Conservation (phyloP, 2,797 vertebrate genomes). For the Sus cebifrons region DNA sequence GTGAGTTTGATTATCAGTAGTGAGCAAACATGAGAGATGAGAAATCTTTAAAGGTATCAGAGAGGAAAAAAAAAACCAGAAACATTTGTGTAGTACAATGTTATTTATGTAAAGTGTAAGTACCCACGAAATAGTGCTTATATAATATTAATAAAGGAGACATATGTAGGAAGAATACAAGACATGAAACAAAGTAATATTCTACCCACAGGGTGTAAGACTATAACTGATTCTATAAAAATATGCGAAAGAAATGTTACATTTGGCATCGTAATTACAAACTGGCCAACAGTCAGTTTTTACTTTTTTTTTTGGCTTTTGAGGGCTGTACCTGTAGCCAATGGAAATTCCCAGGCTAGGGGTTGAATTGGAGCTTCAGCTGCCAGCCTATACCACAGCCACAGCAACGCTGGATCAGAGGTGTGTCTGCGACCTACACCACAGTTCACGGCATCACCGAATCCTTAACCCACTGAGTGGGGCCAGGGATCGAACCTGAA, state of each 20-base stretch:
- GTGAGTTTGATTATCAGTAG: not conserved
- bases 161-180: not conserved
- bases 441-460: too few species aligned
- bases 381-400: too few species aligned
- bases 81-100: too few species aligned
- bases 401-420: too few species aligned
- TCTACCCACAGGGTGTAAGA: not conserved
- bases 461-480: too few species aligned
- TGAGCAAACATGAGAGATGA: not conserved
- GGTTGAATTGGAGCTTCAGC: too few species aligned
- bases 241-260: rapidly evolving
- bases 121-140: not conserved
- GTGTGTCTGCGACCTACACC: too few species aligned
- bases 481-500: too few species aligned
- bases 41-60: not conserved
- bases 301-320: too few species aligned
- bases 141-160: not conserved
- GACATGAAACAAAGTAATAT: rapidly evolving
- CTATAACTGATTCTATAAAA: too few species aligned
- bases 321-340: too few species aligned
- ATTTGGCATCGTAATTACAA: not conserved
- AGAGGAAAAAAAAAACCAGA: not conserved
- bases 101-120: not conserved
- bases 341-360: too few species aligned
- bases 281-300: not conserved